Base-by-base conservation (phyloP, 92 coral and sea anemone genomes). In the Metridium senile region DNA sequence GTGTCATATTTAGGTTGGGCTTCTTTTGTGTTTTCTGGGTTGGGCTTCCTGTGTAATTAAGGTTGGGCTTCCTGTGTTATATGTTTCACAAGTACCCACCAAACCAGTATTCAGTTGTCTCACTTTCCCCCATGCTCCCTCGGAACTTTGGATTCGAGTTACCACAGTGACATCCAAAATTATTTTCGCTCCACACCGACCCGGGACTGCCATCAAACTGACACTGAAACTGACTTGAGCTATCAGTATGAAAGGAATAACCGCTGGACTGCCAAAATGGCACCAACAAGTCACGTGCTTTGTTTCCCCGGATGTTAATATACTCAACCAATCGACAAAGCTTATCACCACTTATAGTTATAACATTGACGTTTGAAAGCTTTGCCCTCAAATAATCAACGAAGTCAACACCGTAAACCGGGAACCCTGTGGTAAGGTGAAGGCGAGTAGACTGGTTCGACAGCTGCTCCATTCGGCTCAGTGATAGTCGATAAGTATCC, bases 341-440 rank as follows among this genome's bases (percentile, higher is more conserved):
- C 18, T 32, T 22, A 32, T 1, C 3, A 23, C 11, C 19, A 26
- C 17, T 8, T 4, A 17, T 9, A 26, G 33, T 30, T 1, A 66
- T 1, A 23, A 66, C 11, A 32, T 66, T 22, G 47, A 66, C 1
- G 46, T 47, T 33, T 28, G 71, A 66, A 1, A 22, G 1, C 28
- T 66, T 66, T 1, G 18, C 23, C 11, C 51, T 28, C 11, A 66
- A 10, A 33, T 66, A 66, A 23, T 66, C 71, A 1, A 19, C 18
- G 28, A 22, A 66, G 51, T 66, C 71, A 23, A 66, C 71, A n/a
- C 71, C 71, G n/a, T 66, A 66, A 28, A 29, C 71, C n/a, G 11
- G 33, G 51, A 26, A 66, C 18, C 71, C 71, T 22, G 71, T 66
- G 9, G 71, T 66, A 8, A 22, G 3, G 10, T 47, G 23, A 4